phyloP scores from a whole-genome alignment of 1,140 invertebrate genomes.

The Drosophila malerkotliana region DNA sequence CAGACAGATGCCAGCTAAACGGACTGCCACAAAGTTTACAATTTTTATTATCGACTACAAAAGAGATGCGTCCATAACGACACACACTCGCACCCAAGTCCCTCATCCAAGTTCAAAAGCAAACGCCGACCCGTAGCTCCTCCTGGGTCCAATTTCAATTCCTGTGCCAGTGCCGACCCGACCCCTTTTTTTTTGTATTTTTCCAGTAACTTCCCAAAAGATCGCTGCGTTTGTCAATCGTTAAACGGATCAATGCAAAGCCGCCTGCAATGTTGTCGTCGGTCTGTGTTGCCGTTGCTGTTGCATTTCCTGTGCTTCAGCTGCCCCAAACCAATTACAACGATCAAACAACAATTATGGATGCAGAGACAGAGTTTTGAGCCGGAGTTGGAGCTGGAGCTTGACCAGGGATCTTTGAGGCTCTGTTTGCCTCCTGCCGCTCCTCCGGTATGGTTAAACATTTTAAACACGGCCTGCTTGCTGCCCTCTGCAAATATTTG shows the following conservation, averaged over 20 bases:
- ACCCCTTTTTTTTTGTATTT: constrained; percentile 29
- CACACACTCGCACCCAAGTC: constrained; percentile 12
- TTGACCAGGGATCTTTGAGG: constrained; percentile 36
- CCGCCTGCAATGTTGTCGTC: constrained; percentile 55
- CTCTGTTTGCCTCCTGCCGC: constrained; percentile 6
- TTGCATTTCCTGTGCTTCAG: constrained; percentile 68
- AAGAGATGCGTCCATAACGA: constrained; percentile 45
- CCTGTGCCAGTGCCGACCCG: constrained; percentile 1
- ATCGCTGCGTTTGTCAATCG: constrained; percentile 66
- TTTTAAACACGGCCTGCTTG: constrained; percentile 65
- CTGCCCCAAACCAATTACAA: constrained; percentile 79
- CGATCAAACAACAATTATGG: constrained; percentile 82
- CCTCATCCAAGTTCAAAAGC: constrained; percentile 34
- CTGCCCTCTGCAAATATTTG: constrained; percentile 78
- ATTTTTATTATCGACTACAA: constrained; percentile 73
- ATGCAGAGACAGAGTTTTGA: constrained; percentile 25
- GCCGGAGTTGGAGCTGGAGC: constrained; percentile 39
- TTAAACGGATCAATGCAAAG: constrained; percentile 78
- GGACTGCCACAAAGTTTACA: constrained; percentile 60
- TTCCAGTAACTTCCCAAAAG: constrained; percentile 23
- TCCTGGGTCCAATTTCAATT: constrained; percentile 16
- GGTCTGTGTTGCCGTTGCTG: constrained; percentile 25
- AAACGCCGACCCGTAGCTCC: constrained; percentile 18
- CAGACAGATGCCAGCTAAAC: constrained; percentile 7
- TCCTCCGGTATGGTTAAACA: constrained; percentile 41